These are phyloP conservation scores for Alentia gelatinosa DNA, from an alignment of 2,888 invertebrate species.

Conservation along the genomic window DNA sequence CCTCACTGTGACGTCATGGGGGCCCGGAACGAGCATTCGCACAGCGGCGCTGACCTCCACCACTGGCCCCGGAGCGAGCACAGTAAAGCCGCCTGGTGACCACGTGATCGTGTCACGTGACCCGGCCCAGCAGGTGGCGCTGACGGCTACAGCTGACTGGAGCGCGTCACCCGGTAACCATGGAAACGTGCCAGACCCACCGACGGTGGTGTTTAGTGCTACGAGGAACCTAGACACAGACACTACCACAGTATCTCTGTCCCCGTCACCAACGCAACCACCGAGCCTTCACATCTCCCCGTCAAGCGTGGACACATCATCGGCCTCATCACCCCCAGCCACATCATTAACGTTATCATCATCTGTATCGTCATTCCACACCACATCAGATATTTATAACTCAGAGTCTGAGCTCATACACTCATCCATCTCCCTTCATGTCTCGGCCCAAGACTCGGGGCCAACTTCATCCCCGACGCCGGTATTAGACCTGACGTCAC, in stretches of 20 bases:
- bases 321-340: neutral
- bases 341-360: neutral
- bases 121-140: neutral
- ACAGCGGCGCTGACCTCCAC: neutral
- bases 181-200: no score
- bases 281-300: neutral
- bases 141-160: neutral
- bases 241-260: neutral
- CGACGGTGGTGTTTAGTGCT: no score
- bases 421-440: no score
- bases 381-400: neutral
- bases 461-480: no score
- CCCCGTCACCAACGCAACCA: no score
- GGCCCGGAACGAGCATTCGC: neutral
- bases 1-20: neutral
- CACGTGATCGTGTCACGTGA: neutral
- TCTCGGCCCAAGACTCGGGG: no score
- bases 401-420: no score
- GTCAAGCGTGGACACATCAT: neutral
- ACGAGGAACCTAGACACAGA: no score
- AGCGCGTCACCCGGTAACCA: neutral
- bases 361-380: neutral
- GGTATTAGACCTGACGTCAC: no score
- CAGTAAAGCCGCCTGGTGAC: neutral
- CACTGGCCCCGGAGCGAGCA: neutral